Percentiles rank a stretch among this genome's conserved stretches.
Evolutionary conservation across 1,140 invertebrate species (phyloP).

Genomic region (Macrosteles quadrilineatus): DNA sequence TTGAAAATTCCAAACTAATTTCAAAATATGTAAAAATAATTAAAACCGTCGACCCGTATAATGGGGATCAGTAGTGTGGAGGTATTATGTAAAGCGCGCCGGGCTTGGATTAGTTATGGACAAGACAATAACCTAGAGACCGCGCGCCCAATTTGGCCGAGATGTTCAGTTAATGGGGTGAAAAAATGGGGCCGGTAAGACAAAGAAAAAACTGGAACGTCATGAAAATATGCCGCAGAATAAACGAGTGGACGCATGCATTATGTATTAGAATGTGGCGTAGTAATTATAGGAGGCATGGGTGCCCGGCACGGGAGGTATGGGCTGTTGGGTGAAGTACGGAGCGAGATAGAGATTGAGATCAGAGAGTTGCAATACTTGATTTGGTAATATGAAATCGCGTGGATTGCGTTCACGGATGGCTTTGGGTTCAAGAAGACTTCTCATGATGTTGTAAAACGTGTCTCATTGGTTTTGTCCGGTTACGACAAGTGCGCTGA

Average conservation of each 20-base stretch:
- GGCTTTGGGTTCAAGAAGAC: too few relatives aligned
- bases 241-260: constrained; percentile 6
- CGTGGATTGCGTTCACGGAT: too few relatives aligned
- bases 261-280: constrained; percentile 15
- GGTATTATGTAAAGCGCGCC: background rate
- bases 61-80: background rate
- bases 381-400: too few relatives aligned
- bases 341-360: too few relatives aligned
- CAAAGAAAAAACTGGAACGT: constrained; percentile 22
- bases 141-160: background rate
- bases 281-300: constrained; percentile 4
- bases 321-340: too few relatives aligned
- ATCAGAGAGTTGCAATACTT: too few relatives aligned
- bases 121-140: background rate
- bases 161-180: constrained; percentile 21
- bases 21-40: too few relatives aligned
- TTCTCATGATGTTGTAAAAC: too few relatives aligned
- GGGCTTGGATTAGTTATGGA: constrained; percentile 11
- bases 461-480: too few relatives aligned
- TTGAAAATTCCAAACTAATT: too few relatives aligned
- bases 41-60: too few relatives aligned
- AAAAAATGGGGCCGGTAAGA: constrained; percentile 21
- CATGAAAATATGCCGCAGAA: constrained; percentile 4
- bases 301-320: background rate
- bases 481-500: too few relatives aligned